Percentiles rank a stretch among this genome's conserved stretches.
Conservation (phyloP, 2,113 vertebrate species). For the Chionodraco myersi region DNA sequence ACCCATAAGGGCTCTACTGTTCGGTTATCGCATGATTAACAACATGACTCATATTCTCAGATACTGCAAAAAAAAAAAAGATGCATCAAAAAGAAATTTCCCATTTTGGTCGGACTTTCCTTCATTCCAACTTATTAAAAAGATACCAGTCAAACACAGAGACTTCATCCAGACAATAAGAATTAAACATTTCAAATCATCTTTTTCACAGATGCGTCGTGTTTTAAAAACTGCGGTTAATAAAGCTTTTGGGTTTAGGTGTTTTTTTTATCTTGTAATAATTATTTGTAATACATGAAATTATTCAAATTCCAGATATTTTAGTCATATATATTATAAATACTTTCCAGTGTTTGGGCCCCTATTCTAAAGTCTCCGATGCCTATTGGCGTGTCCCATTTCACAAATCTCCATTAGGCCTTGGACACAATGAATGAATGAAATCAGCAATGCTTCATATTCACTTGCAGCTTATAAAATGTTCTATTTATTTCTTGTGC, state of each 20-base stretch:
- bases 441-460: not conserved
- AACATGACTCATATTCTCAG: slow-evolving; percentile 4
- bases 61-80: not conserved
- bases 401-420: no score
- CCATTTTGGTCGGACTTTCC: not conserved
- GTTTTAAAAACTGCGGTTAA: no score
- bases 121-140: slow-evolving; percentile 16
- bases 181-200: no score
- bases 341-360: no score
- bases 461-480: not conserved
- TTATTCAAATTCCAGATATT: no score
- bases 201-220: no score
- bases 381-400: no score
- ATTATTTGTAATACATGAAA: no score
- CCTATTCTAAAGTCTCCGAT: no score
- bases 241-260: no score
- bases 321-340: no score
- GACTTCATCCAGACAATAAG: slow-evolving; percentile 6
- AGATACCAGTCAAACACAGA: not conserved
- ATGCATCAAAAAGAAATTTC: not conserved
- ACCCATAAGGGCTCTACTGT: slow-evolving; percentile 3
- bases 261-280: no score
- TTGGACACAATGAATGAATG: not conserved
- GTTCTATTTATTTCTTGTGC: not conserved
- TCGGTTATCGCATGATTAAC: slow-evolving; percentile 23